phyloP scores from a whole-genome alignment of 2,888 invertebrate genomes.

The Trilocha varians region DNA sequence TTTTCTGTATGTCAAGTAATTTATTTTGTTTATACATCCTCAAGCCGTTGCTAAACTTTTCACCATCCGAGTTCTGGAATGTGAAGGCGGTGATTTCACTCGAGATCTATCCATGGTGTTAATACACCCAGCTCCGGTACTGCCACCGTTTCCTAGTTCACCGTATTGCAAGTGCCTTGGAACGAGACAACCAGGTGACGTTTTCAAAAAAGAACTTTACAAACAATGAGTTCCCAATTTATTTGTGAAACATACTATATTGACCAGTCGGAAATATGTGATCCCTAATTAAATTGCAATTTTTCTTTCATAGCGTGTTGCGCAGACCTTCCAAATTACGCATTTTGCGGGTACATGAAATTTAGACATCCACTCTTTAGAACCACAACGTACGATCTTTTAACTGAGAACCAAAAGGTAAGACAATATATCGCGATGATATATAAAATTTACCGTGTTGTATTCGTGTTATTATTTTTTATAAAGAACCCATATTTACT shows the following conservation, averaged over 20 bases:
- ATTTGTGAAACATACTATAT: too few species aligned
- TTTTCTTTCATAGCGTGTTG: slow-evolving; percentile 48
- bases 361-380: slow-evolving; percentile 73
- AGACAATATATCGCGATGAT: too few species aligned
- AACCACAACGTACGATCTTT: slow-evolving; percentile 74
- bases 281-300: not conserved
- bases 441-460: not conserved
- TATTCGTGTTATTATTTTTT: not conserved
- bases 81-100: slow-evolving; percentile 75
- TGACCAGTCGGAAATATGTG: too few species aligned
- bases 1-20: too few species aligned
- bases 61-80: slow-evolving; percentile 72
- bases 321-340: slow-evolving; percentile 72
- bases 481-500: not conserved
- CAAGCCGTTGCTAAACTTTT: slow-evolving; percentile 74
- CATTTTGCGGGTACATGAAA: slow-evolving; percentile 75
- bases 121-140: slow-evolving; percentile 34
- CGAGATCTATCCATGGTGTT: slow-evolving; percentile 41
- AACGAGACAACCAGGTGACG: slow-evolving; percentile 35
- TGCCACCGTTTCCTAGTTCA: slow-evolving; percentile 16
- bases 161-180: slow-evolving; percentile 45
- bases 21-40: slow-evolving; percentile 2
- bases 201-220: too few species aligned
- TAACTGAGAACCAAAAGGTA: slow-evolving; percentile 76
- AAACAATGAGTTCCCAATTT: too few species aligned